Conservation (phyloP, 2,888 invertebrate species). For the Chalcosyrphus nemorum region DNA sequence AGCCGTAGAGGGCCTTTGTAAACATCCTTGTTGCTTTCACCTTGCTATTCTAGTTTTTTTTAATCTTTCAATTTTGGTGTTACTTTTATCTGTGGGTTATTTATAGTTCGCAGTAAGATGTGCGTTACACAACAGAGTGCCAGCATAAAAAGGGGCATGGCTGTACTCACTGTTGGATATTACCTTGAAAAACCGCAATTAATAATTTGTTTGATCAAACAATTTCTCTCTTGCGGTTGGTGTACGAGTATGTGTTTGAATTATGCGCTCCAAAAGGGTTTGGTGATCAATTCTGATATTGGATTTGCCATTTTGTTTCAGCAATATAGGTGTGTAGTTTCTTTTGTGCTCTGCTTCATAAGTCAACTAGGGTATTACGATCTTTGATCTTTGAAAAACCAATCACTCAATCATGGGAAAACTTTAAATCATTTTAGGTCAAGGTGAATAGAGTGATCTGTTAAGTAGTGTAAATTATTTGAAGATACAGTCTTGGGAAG, state of each 20-base stretch:
- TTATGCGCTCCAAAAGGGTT: background rate
- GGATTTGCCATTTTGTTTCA: background rate
- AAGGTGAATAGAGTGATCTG: too few relatives aligned
- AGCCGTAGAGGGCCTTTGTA: background rate
- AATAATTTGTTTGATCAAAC: background rate
- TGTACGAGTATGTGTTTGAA: background rate
- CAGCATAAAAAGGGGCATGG: background rate
- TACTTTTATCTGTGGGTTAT: background rate
- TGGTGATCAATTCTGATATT: background rate
- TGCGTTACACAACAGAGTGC: background rate
- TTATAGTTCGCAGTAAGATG: background rate
- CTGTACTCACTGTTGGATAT: background rate
- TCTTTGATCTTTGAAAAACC: background rate
- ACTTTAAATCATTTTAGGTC: background rate
- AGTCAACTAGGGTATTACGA: background rate
- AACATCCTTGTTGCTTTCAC: slow-evolving; percentile 31
- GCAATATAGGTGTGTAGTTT: background rate
- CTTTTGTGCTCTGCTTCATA: background rate
- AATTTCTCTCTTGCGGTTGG: background rate
- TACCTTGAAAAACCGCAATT: slow-evolving; percentile 4
- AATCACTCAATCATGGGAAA: background rate
- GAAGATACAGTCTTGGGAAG: too few relatives aligned
- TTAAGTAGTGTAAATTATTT: too few relatives aligned
- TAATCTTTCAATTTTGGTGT: background rate
- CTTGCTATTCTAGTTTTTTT: background rate